Evolutionary conservation across 35 echinoderm and acorn worm species (phyloP), one percentile per base, ranked within the genome.

Genomic region (Ptychodera flava): DNA sequence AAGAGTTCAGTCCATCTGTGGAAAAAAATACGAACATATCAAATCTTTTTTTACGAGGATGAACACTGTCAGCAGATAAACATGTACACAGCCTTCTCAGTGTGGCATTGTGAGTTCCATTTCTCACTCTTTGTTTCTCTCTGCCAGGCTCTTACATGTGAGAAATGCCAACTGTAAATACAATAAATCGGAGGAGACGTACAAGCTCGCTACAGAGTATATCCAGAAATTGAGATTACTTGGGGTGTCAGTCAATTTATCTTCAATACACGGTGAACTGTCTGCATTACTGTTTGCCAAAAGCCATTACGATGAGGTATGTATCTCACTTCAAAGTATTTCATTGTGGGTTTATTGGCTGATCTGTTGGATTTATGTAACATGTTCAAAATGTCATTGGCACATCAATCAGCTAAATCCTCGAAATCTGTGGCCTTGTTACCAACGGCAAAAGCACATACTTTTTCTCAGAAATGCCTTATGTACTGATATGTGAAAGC

Each of bases 231-330:
- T 98, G 28, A 81, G 79, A 15, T 64, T 79, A 1, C 77, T 30
- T 16, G 81, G 82, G n/a, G 33, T 88, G 22, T 37, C 83, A 28
- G 77, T 99, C 76, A 94, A 91, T 38, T 75, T 82, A 31, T 85
- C 96, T 35, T 84, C 88, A 0, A 78, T 99, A 30, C 90, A 94
- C 35, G 92, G 92, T 1, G 93, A 99, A 78, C 94, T 92, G 90
- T 94, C 92, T 87, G 91, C 95, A 30, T 90, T 98, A 33, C 93
- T 92, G 33, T 94, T 94, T 83, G 91, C 95, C 15, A 94, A 89
- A 78, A 98, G 95, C 78, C 93, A 94, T 36, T 98, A 94, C 85
- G 95, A 98, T 77, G 92, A 98, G 92, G 93, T 95, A 86, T 35
- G 34, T 86, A 15, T 31, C 28, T 53, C 38, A 28, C 52, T 76